Evolutionary conservation across 2,888 invertebrate genomes (phyloP), one percentile per base, ranked within the genome.

Genomic region (Stenotaenia linearis): DNA sequence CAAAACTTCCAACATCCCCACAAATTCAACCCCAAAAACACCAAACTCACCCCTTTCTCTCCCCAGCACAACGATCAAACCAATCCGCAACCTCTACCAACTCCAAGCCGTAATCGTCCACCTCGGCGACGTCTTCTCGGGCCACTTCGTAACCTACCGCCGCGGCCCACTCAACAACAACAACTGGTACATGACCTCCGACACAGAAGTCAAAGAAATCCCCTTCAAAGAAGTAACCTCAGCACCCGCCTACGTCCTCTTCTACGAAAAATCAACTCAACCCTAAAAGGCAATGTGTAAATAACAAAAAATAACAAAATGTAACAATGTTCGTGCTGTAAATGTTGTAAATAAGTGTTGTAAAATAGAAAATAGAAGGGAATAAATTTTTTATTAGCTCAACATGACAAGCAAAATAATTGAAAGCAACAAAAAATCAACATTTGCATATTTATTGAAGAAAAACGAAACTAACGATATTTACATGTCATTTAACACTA

Each of bases 91-190:
- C 83, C 88, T 89, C 56, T 97, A 95, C 88, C 90, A 91, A 81
- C 89, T 98, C 81, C 88, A 91, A 80, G 93, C 95, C 1, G 96
- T 96, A 7, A 92, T 97, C 75, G 95, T 95, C 82, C 97, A 97
- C 88, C 91, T 93, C 82, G 97, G 97, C 1, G 93, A 93, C 76
- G 93, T 94, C 10, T 91, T 93, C 85, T 92, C 94, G 75, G 98
- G 98, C 0, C 98, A 98, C 89, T 98, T 97, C 89, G 92, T 97
- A 81, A 96, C 97, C 75, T 97, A 96, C 87, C 89, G 97, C 81
- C 90, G 95, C 37, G 85, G 87, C 86, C 85, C 87, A 1, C 81
- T 84, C 1, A 80, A 83, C 61, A 83, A 75, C 83, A 83, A 83
- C 83, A 81, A 92, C 82, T 96, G 96, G 96, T 93, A 92, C 87